These are phyloP conservation scores for Gymnorhina tibicen DNA, from an alignment of 2,113 vertebrate species.

Conservation along the genomic window DNA sequence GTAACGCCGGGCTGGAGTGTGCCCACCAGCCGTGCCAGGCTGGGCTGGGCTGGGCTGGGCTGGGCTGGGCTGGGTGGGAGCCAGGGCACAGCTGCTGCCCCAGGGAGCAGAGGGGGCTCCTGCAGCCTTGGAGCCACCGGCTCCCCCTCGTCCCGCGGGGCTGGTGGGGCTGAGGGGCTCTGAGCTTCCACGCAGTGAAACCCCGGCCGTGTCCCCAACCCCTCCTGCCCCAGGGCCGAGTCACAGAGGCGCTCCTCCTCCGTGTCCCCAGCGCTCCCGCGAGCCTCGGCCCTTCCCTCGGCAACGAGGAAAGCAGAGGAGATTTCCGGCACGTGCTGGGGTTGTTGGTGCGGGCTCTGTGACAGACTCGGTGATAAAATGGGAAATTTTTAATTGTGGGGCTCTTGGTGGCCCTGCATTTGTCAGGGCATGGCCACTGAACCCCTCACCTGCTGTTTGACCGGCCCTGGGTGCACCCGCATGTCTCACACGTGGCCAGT, in stretches of 20 bases:
- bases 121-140: background rate
- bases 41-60: background rate
- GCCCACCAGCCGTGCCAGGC: background rate
- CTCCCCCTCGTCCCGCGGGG: background rate
- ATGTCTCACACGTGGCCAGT: fast-evolving
- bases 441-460: background rate
- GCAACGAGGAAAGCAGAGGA: background rate
- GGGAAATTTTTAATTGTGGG: background rate
- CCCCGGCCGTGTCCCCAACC: too few species aligned
- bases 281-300: background rate
- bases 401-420: background rate
- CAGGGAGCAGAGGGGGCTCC: background rate
- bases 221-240: background rate
- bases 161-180: background rate
- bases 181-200: background rate
- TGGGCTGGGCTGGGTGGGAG: background rate
- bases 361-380: background rate
- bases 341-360: background rate
- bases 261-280: background rate
- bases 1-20: fast-evolving
- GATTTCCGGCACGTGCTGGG: background rate
- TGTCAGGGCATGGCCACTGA: background rate
- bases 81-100: background rate
- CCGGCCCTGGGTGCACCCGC: background rate
- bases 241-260: background rate